Evolutionary conservation across 2,113 vertebrate genomes (phyloP).

Genomic region (Ailuropoda melanoleuca): DNA sequence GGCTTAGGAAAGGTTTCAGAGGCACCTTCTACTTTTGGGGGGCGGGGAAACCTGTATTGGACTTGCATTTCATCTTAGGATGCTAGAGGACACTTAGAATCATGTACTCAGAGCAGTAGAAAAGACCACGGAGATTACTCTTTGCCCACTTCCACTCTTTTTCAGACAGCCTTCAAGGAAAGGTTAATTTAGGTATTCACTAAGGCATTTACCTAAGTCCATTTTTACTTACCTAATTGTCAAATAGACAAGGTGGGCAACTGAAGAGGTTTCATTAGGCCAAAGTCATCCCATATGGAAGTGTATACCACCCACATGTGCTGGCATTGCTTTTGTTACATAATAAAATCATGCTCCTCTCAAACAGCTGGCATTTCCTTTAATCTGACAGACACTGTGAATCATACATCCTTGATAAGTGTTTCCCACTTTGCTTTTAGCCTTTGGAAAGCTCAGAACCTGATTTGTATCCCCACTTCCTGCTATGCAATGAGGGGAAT

Average conservation of each 20-base stretch:
- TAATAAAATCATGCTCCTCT: not conserved
- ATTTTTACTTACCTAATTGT: not conserved
- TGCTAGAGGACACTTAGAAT: not conserved
- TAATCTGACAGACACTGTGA: slow-evolving; percentile 33
- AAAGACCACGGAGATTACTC: not conserved
- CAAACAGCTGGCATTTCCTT: slow-evolving; percentile 15
- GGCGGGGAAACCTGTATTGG: not conserved
- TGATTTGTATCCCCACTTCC: slow-evolving; percentile 7
- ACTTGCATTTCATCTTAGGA: not conserved
- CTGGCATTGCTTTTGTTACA: not conserved
- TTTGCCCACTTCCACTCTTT: not conserved
- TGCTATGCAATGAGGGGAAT: not conserved
- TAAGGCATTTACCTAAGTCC: not conserved
- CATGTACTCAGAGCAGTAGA: not conserved
- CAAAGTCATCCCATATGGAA: not conserved
- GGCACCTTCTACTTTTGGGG: not conserved
- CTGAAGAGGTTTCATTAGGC: not conserved
- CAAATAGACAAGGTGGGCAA: not conserved
- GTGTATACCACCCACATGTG: not conserved
- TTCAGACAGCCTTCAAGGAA: not conserved
- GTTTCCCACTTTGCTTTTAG: not conserved
- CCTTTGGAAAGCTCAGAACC: not conserved
- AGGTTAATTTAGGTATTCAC: not conserved
- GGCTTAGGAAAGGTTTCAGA: not conserved
- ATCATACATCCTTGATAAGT: not conserved